Evolutionary conservation across 2,797 vertebrate genomes (phyloP).

Genomic region (Pangasius larnaudii): DNA sequence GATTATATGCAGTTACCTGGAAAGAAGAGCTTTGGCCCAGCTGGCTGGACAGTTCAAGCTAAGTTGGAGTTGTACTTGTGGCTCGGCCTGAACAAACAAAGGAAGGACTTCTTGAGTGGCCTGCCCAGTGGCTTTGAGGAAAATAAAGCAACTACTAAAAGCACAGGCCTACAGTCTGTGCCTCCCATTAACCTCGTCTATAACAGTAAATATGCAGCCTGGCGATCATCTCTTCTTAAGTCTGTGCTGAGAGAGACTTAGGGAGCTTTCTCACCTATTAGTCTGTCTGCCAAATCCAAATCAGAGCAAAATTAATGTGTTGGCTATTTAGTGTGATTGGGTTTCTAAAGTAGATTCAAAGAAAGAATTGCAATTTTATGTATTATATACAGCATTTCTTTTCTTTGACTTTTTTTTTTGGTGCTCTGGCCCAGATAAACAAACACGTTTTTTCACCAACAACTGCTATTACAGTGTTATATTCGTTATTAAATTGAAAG

Average conservation of each 20-base stretch:
- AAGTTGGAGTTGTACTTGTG: slow-evolving; percentile 96
- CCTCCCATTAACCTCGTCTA: slow-evolving; percentile 92
- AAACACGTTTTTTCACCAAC: not conserved
- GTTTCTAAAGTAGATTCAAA: not conserved
- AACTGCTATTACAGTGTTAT: not conserved
- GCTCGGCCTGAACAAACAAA: slow-evolving; percentile 94
- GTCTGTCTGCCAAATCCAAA: not conserved
- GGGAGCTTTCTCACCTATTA: not conserved
- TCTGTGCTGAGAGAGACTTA: not conserved
- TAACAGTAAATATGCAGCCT: slow-evolving; percentile 83
- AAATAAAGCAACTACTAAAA: slow-evolving; percentile 79
- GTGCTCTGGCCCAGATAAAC: not conserved
- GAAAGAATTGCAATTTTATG: not conserved
- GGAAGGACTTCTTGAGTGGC: slow-evolving; percentile 89
- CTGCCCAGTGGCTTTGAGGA: slow-evolving; percentile 95
- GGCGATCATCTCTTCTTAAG: not conserved
- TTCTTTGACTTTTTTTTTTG: not conserved
- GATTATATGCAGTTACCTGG: slow-evolving; percentile 83
- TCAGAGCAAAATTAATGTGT: not conserved
- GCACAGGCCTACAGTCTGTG: slow-evolving; percentile 77
- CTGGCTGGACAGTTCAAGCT: slow-evolving; percentile 95
- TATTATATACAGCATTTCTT: not conserved
- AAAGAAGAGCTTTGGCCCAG: slow-evolving; percentile 90
- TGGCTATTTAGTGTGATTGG: not conserved
- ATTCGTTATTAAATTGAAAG: not conserved